Base-by-base conservation (phyloP, 2,888 invertebrate genomes). In the Sinodicranocentrus sp. region DNA sequence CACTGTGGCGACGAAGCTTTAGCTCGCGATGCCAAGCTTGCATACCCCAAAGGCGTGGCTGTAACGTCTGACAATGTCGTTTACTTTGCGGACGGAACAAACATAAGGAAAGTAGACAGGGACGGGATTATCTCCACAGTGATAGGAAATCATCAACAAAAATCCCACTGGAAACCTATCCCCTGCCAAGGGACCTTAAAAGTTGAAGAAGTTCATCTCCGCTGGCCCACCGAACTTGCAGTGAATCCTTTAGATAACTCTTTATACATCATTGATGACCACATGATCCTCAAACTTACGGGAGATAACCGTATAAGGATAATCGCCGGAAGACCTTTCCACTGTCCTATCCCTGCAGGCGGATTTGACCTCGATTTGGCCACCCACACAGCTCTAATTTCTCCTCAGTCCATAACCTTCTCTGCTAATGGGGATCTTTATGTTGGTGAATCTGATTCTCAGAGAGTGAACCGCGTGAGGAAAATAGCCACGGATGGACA, bases 171-270 rank as follows among this genome's bases (percentile, higher is more conserved):
- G 96, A 97, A 96, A 90, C 97, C 97, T 0, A 95, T 97, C 71
- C 97, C 97, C 0, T 97, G 97, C 89, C 96, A 96, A 90, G 97
- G 97, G 21, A 97, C 97, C 0, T 90, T 97, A 0, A 96, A 96
- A 89, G 93, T 97, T n/a, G 96, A 97, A 90, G 97, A 97, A 91
- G 91, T 98, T 73, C 97, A 97, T 90, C 92, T 98, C 71, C 93
- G 97, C 75, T 99, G 98, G 98, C 99, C 99, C 0, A 98, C 98
- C 0, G 97, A 97, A 90, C 91, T 99, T 17, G 94, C 98, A 0
- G 96, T 98, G 39, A 98, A 97, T 91, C 98, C 98, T 0, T 91
- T 98, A 73, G 98, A 98, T 90, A 97, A 98, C 90, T 95, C 97
- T 0, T 92, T 99, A 28, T 97, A 98, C 90, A 97, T 99, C 88